Conservation (phyloP, 1,140 invertebrate species). For the Heterodera schachtii region DNA sequence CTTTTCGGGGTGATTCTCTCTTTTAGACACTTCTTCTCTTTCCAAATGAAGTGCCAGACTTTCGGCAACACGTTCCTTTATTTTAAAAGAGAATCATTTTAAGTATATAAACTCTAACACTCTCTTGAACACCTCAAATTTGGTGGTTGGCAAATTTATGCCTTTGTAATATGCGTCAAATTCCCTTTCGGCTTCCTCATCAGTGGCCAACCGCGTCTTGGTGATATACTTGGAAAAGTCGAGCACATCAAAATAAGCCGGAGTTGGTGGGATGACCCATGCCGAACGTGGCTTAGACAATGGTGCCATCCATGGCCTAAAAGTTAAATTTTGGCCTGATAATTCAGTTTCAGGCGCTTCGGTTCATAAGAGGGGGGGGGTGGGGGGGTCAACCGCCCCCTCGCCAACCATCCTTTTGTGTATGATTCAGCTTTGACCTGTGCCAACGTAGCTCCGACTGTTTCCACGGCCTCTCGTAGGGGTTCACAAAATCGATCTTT, state of each 20-base stretch:
- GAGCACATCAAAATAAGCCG: conserved; percentile 57
- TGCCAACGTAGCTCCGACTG: conserved; percentile 59
- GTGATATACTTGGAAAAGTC: conserved; percentile 65
- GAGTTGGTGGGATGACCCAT: conserved; percentile 51
- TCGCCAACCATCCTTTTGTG: not conserved
- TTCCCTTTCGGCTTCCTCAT: conserved; percentile 22
- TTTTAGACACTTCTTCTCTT: conserved; percentile 4
- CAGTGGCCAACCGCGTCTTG: conserved; percentile 51
- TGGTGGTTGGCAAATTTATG: conserved; percentile 44
- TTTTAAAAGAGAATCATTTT: conserved; percentile 1
- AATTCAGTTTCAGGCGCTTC: conserved; percentile 5
- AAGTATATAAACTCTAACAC: not conserved
- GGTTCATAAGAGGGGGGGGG: too few species aligned
- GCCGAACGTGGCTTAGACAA: conserved; percentile 54
- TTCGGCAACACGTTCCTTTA: conserved; percentile 34
- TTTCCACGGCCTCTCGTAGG: conserved; percentile 60
- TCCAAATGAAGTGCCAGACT: conserved; percentile 28
- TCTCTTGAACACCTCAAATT: conserved; percentile 42
- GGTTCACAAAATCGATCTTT: conserved; percentile 62
- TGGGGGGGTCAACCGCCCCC: too few species aligned
- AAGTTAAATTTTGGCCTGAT: conserved; percentile 20
- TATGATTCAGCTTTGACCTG: conserved; percentile 40
- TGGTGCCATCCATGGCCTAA: conserved; percentile 54
- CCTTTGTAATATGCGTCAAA: conserved; percentile 51
- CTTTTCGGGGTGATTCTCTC: conserved; percentile 14